Percentiles rank a stretch among this genome's conserved stretches.
These are phyloP conservation scores for Porites lobata DNA, from an alignment of 92 coral and sea anemone genomes.

Conservation along the genomic window DNA sequence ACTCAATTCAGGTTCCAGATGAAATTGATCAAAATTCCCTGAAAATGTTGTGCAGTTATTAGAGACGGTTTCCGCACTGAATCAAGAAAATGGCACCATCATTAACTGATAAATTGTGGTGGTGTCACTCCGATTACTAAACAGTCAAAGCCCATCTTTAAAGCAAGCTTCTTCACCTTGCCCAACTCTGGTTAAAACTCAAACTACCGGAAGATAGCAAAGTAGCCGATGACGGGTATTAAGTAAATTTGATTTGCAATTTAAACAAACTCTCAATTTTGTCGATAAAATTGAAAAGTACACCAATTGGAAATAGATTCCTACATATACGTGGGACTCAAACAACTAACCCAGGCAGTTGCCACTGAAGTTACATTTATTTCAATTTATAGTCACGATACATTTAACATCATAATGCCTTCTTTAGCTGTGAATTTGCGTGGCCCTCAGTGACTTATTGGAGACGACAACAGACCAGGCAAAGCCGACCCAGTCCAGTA, in stretches of 20 bases:
- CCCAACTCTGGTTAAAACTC: no score
- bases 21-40: not conserved
- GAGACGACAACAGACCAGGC: constrained; percentile 41
- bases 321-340: not conserved
- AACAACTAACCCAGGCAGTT: constrained; percentile 1
- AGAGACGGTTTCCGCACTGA: no score
- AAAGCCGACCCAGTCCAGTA: constrained; percentile 48
- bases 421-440: not conserved
- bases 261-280: not conserved
- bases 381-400: constrained; percentile 23
- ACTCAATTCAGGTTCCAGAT: not conserved
- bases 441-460: constrained; percentile 17
- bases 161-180: no score
- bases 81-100: no score
- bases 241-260: no score
- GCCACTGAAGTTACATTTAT: constrained; percentile 41
- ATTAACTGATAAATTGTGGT: no score
- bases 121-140: no score
- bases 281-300: not conserved
- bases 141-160: no score
- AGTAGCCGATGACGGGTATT: no score
- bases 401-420: constrained; percentile 16
- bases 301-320: not conserved
- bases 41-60: no score
- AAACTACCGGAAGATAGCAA: no score